Evolutionary conservation across 2,888 invertebrate species (phyloP), one percentile per base, ranked within the genome.

Genomic region (Campaea margaritaria): DNA sequence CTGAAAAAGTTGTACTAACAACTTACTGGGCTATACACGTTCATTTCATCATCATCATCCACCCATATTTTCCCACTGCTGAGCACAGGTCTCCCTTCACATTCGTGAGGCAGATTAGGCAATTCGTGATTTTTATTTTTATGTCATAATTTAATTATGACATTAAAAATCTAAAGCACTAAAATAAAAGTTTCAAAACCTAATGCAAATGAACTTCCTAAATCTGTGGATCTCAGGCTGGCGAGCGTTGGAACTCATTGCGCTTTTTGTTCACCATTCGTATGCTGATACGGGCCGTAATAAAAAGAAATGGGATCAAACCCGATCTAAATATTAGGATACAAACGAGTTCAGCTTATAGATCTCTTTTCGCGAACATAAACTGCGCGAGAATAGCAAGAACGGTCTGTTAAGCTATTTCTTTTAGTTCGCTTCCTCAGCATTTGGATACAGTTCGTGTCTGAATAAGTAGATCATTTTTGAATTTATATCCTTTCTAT

Each of bases 221-320:
- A 47, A 53, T 48, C 38, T 43, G 36, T 47, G 13, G 42, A 34
- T 38, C 16, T 27, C 34, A 14, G 12, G 15, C 43, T 14, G n/a
- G 13, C 21, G 15, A 13, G 47, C 67, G 70, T 62, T 65, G 69
- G 71, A 75, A 75, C 75, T 78, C 78, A 77, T 80, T 78, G 74
- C 74, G 69, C 77, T 78, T 80, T 81, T 82, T 81, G 78, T 76
- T 71, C 75, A 69, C 80, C 83, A 87, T 87, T 87, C 74, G 81
- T 85, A 86, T 87, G 85, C 85, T 85, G 85, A 86, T 86, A 82
- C 77, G 77, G 74, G 70, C 79, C 82, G 79, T 82, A 85, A 87
- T 86, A 87, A 87, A 87, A 86, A 85, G 79, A 84, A 86, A 86
- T 82, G 79, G 82, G 76, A 81, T 80, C 81, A 81, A 74, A 70